phyloP scores from a whole-genome alignment of 2,888 invertebrate genomes.

The Trisateles emortualis region DNA sequence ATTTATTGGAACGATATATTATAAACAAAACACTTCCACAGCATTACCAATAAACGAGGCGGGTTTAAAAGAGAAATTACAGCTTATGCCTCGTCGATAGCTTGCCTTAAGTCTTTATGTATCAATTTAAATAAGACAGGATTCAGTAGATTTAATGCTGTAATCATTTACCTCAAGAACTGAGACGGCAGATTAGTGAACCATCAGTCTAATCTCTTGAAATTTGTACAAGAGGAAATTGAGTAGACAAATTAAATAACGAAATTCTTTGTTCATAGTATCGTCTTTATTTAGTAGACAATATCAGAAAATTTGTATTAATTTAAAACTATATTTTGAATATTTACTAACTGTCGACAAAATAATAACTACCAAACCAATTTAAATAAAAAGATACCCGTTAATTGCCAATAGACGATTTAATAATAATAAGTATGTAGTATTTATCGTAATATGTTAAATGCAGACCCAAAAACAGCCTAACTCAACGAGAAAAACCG shows the following conservation, averaged over 20 bases:
- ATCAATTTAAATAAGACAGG: conserved; percentile 30
- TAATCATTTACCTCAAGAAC: conserved; percentile 37
- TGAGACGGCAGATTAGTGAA: conserved; percentile 44
- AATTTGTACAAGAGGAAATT: conserved; percentile 56
- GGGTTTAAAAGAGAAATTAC: conserved; percentile 2
- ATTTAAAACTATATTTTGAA: too few species aligned
- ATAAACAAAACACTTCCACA: conserved; percentile 3
- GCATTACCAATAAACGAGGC: neutral
- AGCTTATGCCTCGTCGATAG: conserved; percentile 9
- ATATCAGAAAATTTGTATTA: too few species aligned
- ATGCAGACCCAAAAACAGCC: too few species aligned
- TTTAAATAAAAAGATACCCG: too few species aligned
- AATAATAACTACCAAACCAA: too few species aligned
- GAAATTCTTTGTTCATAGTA: conserved; percentile 41
- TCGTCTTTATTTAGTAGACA: conserved; percentile 43
- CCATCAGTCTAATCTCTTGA: conserved; percentile 55
- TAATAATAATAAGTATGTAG: too few species aligned
- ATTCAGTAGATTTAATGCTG: conserved; percentile 27
- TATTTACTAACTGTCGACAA: neutral
- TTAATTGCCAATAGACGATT: too few species aligned
- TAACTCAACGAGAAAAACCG: too few species aligned
- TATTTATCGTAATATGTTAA: too few species aligned
- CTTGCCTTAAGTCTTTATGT: conserved; percentile 16
- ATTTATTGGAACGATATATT: too few species aligned
- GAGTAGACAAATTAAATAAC: conserved; percentile 49